phyloP scores from a whole-genome alignment of 2,797 vertebrate species.

The Kryptolebias ocellatus region DNA sequence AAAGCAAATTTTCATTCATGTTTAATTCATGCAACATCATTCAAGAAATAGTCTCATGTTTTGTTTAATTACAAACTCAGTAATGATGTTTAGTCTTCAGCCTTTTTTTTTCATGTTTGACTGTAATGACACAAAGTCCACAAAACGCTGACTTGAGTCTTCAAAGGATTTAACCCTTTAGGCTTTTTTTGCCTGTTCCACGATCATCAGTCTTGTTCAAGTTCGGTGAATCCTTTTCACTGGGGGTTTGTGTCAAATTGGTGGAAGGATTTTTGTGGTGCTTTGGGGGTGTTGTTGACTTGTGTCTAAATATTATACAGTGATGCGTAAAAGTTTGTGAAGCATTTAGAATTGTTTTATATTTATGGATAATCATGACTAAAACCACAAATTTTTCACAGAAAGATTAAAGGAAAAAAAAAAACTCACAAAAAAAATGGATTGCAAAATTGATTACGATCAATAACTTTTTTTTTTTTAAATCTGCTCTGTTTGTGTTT shows the following conservation, averaged over 20 bases:
- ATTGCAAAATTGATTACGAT: no score
- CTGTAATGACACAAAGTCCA: conserved; percentile 37
- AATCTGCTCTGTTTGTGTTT: not conserved
- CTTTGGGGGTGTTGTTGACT: conserved; percentile 35
- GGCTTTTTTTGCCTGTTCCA: conserved; percentile 29
- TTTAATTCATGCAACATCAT: conserved; percentile 31
- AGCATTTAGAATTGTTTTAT: not conserved
- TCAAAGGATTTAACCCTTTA: conserved; percentile 39
- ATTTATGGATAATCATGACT: conserved; percentile 1
- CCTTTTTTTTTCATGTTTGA: conserved; percentile 6
- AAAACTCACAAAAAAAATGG: not conserved
- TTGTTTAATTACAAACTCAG: conserved; percentile 12
- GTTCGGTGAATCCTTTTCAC: conserved; percentile 46
- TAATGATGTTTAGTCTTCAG: not conserved
- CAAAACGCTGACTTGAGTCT: conserved; percentile 38
- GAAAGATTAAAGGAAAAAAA: not conserved
- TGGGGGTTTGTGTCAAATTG: conserved; percentile 44
- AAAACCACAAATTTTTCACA: not conserved
- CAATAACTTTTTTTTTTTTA: no score
- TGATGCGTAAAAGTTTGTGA: conserved; percentile 12
- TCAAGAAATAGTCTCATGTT: conserved; percentile 2
- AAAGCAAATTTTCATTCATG: conserved; percentile 38
- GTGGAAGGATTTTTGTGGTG: conserved; percentile 46
- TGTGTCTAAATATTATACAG: conserved; percentile 38
- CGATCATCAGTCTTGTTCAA: conserved; percentile 38